Evolutionary conservation across 2,797 vertebrate genomes (phyloP).

Genomic region (Rachycentron canadum): DNA sequence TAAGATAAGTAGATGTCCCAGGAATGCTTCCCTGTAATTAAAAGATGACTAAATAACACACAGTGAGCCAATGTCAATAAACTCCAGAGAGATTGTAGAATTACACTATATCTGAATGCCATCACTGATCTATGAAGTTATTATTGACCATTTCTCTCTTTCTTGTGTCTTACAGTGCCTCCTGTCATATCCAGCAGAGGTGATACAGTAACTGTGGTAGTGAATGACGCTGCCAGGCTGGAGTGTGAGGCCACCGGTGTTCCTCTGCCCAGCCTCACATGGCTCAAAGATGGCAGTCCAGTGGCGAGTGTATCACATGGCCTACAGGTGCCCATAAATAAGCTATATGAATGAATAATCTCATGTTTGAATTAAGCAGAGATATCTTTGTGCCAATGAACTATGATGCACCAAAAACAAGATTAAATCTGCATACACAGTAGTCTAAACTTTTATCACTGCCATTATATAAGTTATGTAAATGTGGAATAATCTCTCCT

Average conservation of each 20-base stretch:
- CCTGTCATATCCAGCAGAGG: constrained; percentile 91
- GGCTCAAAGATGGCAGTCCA: constrained; percentile 97
- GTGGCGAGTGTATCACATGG: constrained; percentile 91
- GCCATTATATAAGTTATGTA: background rate
- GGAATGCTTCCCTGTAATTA: background rate
- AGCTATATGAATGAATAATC: background rate
- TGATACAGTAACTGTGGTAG: constrained; percentile 89
- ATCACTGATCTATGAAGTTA: background rate
- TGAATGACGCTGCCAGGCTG: constrained; percentile 90
- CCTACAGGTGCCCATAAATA: constrained; percentile 87
- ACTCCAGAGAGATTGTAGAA: too few species aligned
- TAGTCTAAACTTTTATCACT: background rate
- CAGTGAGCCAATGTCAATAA: too few species aligned
- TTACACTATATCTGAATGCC: background rate
- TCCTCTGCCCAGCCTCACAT: constrained; percentile 94
- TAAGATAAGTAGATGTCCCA: background rate
- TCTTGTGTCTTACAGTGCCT: constrained; percentile 85
- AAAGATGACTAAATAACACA: background rate
- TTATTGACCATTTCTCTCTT: background rate
- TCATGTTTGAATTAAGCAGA: background rate
- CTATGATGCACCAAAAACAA: background rate
- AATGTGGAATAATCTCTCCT: background rate
- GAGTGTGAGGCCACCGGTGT: constrained; percentile 95
- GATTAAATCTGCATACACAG: background rate
- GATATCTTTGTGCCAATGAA: background rate